Evolutionary conservation across 2,797 vertebrate genomes (phyloP), one percentile per base, ranked within the genome.

Genomic region (Cetoscarus ocellatus): DNA sequence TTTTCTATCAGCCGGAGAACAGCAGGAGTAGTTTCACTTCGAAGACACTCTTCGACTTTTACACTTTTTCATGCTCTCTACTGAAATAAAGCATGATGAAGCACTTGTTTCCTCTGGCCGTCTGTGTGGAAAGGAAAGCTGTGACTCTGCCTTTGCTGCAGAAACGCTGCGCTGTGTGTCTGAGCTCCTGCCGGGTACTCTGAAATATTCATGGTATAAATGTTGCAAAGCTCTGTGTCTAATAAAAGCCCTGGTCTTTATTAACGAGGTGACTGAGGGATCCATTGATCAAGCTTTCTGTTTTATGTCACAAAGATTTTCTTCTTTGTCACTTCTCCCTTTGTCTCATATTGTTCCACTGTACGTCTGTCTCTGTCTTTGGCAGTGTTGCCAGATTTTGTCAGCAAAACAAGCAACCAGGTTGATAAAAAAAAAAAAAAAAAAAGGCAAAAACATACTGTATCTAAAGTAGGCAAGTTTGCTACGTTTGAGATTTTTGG

Each of bases 121-220:
- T 75, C 64, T 77, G 71, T 19, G 64, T 63, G 56, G 36, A 69
- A 79, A 49, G 75, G 42, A 76, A 84, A 71, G 73, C 80, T 80
- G 84, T 3, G 71, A 85, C 79, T 80, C 71, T 54, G 67, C 80
- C 80, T 82, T 78, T 60, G 7, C 64, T 74, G 77, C 64, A 74
- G 50, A 75, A 67, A 73, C 53, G 56, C 81, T 79, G 74, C 8
- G 35, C 79, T 84, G 57, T 18, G 61, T 50, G 71, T 82, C 86
- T 80, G 75, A 68, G 72, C 68, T 88, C 78, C 90, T 90, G 86
- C 85, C 56, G 80, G 86, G 83, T 70, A 83, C 74, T 73, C 80
- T 94, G 87, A 94, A 94, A 93, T 91, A 93, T 94, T 93, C 85
- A 93, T 94, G 87, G 70, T 82, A 93, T 94, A 92, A 94, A 94